phyloP scores from a whole-genome alignment of 2,113 vertebrate genomes.

The Neoarius graeffei region DNA sequence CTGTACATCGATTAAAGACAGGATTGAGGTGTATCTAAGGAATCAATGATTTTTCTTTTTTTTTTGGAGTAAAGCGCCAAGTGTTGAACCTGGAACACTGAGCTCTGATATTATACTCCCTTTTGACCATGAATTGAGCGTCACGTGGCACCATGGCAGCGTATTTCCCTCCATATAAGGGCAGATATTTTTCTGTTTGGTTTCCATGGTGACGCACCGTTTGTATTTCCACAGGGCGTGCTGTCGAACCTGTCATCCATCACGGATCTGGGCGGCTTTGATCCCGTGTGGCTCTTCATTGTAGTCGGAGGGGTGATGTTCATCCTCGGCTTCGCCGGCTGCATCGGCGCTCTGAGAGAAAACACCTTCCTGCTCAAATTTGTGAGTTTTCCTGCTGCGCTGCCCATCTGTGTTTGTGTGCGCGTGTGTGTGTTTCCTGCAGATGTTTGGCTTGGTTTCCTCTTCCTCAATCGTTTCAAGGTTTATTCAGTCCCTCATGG shows the following conservation, averaged over 20 bases:
- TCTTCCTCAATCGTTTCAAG: slow-evolving; percentile 2
- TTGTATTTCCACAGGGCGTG: slow-evolving; percentile 74
- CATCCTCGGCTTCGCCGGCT: slow-evolving; percentile 88
- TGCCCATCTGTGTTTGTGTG: slow-evolving; percentile 21
- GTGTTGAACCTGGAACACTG: too few relatives aligned
- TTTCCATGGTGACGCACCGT: background rate
- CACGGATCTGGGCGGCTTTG: slow-evolving; percentile 88
- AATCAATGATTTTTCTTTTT: too few relatives aligned
- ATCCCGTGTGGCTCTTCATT: slow-evolving; percentile 92
- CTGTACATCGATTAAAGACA: too few relatives aligned
- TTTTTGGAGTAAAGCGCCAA: too few relatives aligned
- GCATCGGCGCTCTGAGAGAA: slow-evolving; percentile 88
- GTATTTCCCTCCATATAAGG: background rate
- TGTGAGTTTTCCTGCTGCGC: slow-evolving; percentile 70
- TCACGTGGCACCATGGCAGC: background rate
- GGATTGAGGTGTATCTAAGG: too few relatives aligned
- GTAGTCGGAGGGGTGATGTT: slow-evolving; percentile 90
- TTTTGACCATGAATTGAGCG: background rate
- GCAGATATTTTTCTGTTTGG: background rate
- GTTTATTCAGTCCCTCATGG: slow-evolving; percentile 26
- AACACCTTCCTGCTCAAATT: slow-evolving; percentile 91
- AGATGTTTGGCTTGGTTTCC: slow-evolving; percentile 29
- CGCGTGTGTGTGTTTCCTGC: slow-evolving; percentile 13
- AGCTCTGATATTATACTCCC: too few relatives aligned
- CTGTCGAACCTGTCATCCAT: slow-evolving; percentile 89